These are phyloP conservation scores for Achatina immaculata DNA, from an alignment of 1,140 invertebrate genomes.

Conservation along the genomic window DNA sequence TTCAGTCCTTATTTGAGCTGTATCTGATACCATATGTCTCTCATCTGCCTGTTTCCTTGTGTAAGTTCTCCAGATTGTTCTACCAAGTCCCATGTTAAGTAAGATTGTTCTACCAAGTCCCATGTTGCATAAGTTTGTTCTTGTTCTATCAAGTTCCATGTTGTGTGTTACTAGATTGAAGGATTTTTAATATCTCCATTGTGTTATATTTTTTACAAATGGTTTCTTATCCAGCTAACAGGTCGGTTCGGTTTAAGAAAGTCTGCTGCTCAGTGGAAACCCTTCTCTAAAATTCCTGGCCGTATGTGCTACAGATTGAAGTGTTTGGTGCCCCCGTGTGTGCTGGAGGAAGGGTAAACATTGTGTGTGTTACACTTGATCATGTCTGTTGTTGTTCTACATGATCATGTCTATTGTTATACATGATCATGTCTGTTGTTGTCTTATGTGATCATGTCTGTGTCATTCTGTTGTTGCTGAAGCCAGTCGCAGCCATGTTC, in stretches of 20 bases:
- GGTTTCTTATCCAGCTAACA: slow-evolving; percentile 29
- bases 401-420: not conserved
- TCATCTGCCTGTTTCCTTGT: no score
- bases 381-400: not conserved
- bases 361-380: not conserved
- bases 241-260: slow-evolving; percentile 41
- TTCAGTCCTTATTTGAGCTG: no score
- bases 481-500: no score
- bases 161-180: no score
- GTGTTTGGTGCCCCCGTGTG: slow-evolving; percentile 64
- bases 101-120: no score
- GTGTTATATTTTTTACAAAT: no score
- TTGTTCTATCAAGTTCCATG: no score
- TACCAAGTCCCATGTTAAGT: no score
- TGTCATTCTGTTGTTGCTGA: not conserved
- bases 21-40: no score
- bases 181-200: no score
- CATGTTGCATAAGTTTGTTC: no score
- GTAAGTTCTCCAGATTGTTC: no score
- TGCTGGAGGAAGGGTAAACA: slow-evolving; percentile 70
- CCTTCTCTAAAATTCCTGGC: slow-evolving; percentile 69
- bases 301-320: slow-evolving; percentile 68
- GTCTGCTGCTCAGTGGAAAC: slow-evolving; percentile 45
- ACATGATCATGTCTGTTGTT: not conserved
- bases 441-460: not conserved